Percentiles rank a stretch among this genome's conserved stretches.
These are phyloP conservation scores for Holothuria scabra DNA, from an alignment of 53 echinoderm and acorn worm genomes.

Conservation along the genomic window DNA sequence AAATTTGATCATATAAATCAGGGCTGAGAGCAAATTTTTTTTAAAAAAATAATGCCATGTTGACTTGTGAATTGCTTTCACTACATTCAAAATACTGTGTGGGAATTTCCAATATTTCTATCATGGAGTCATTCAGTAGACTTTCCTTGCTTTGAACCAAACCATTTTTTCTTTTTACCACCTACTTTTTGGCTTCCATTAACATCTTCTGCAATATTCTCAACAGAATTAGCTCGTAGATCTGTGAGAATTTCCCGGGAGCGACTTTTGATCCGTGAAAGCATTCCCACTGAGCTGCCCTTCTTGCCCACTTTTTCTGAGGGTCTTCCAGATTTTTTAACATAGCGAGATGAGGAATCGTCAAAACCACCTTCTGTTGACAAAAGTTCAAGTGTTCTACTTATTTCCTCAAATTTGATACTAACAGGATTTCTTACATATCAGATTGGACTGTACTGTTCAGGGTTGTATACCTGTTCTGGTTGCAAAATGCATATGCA, in stretches of 20 bases:
- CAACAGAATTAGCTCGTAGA: constrained; percentile 75
- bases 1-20: no score
- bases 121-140: constrained; percentile 13
- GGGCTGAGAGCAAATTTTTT: no score
- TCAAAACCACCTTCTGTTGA: constrained; percentile 39
- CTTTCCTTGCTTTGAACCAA: constrained; percentile 49
- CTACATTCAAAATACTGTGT: no score
- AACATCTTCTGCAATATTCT: constrained; percentile 71
- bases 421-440: no score
- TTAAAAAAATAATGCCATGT: no score
- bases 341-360: constrained; percentile 47
- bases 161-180: constrained; percentile 60
- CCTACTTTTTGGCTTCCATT: constrained; percentile 79
- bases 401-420: no score
- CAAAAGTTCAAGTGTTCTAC: background rate
- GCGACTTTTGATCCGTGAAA: constrained; percentile 90
- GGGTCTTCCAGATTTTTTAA: constrained; percentile 55
- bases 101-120: no score
- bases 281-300: constrained; percentile 71
- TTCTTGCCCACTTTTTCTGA: constrained; percentile 58
- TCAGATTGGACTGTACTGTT: no score
- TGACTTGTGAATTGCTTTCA: no score
- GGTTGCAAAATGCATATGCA: no score
- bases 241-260: constrained; percentile 96
- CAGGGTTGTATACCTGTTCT: no score